Base-by-base conservation (phyloP, 2,797 vertebrate genomes). In the Sternarchorhynchus goeldii region DNA sequence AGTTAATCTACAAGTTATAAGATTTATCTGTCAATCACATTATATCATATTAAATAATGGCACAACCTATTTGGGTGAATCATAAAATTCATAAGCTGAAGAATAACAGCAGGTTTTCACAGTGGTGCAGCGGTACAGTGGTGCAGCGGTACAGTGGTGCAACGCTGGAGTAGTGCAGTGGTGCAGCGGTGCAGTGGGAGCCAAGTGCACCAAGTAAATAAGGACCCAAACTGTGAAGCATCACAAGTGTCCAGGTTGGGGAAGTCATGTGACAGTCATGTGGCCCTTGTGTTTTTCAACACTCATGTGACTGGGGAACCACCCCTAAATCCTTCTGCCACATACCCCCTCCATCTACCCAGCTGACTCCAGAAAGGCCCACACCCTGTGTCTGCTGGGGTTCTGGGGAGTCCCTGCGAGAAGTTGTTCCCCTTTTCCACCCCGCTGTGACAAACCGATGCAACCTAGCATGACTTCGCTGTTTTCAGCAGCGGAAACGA, bases 261-360 rank as follows among this genome's bases (percentile, higher is more conserved):
- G 77, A 81, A 86, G 88, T 92, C 91, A 91, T 91, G 88, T 88
- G 91, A 79, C 56, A 80, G 85, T 93, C 93, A 93, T 89, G 88
- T 88, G 91, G 77, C 81, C 78, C 75, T 86, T 83, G 87, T 92
- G 86, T 89, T 87, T 57, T 84, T 85, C 29, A 63, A 66, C 71
- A 76, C 83, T 90, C 93, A 92, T 92, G 88, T 92, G 91, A 90
- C 84, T 31, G 78, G 73, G 88, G 85, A 77, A 91, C 91, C 85
- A 88, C 89, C 89, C 86, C 77, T 60, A 85, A 85, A 81, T 72
- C 69, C 79, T 62, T 50, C 72, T 34, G 34, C 78, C 39, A 63
- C 21, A 70, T 20, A 62, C 20, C 53, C 20, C 36, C 34, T 56
- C 21, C 18, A 8, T 17, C 25, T 34, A 12, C 41, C 39, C 65